phyloP scores from a whole-genome alignment of 2,113 vertebrate genomes.

The Dendropsophus ebraccatus region DNA sequence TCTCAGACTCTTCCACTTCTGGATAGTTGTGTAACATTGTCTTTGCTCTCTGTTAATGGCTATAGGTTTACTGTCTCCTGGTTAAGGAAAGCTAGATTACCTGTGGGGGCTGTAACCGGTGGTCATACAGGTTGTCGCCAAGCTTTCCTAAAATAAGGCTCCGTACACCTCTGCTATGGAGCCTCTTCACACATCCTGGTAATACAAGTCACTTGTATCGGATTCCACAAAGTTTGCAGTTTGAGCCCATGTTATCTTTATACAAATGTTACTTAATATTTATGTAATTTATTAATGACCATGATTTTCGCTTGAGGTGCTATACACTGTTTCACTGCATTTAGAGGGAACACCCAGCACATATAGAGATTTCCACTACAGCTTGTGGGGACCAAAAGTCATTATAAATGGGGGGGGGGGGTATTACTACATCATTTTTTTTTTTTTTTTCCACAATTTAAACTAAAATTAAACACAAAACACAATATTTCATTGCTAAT shows the following conservation, averaged over 20 bases:
- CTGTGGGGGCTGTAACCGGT: neutral
- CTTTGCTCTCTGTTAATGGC: neutral
- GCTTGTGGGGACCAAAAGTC: neutral
- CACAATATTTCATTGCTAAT: neutral
- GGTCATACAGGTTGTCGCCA: neutral
- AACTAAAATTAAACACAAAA: neutral
- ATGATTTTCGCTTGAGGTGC: neutral
- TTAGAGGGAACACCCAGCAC: neutral
- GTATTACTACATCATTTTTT: too few relatives aligned
- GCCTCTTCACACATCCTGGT: too few relatives aligned
- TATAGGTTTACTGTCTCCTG: neutral
- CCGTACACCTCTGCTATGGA: neutral
- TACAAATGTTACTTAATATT: neutral
- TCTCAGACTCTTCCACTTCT: neutral
- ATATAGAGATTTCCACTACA: neutral
- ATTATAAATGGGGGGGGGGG: too few relatives aligned
- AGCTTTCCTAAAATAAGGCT: neutral
- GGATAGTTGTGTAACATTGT: neutral
- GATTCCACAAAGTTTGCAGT: neutral
- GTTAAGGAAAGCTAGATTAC: neutral
- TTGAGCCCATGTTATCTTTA: neutral
- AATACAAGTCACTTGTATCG: too few relatives aligned
- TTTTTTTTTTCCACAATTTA: neutral
- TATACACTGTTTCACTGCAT: neutral
- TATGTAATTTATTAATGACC: neutral